These are phyloP conservation scores for Motacilla alba DNA, from an alignment of 2,113 vertebrate genomes.

Conservation along the genomic window DNA sequence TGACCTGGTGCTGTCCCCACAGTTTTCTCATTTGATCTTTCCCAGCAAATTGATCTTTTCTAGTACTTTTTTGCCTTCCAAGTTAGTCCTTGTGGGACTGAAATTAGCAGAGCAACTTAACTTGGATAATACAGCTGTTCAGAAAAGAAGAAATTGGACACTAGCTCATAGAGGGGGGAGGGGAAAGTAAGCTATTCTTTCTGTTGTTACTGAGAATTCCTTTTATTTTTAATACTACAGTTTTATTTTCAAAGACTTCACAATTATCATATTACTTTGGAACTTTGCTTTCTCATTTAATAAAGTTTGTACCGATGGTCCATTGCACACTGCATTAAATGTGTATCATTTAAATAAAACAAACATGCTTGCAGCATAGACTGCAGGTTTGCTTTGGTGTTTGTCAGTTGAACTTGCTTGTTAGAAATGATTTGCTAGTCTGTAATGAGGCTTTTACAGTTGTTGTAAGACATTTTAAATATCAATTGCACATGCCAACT, in stretches of 20 bases:
- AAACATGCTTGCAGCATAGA: background rate
- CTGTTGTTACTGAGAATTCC: conserved; percentile 43
- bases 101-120: conserved; percentile 82
- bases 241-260: conserved; percentile 31
- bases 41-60: conserved; percentile 83
- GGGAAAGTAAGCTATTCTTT: conserved; percentile 58
- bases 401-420: conserved; percentile 64
- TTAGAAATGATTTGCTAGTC: conserved; percentile 73
- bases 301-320: conserved; percentile 5
- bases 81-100: conserved; percentile 79
- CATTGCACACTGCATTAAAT: conserved; percentile 34
- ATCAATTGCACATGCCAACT: conserved; percentile 69
- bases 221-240: background rate
- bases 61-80: conserved; percentile 77
- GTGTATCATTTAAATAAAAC: conserved; percentile 26
- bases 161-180: conserved; percentile 54
- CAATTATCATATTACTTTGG: background rate
- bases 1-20: conserved; percentile 87
- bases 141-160: conserved; percentile 77
- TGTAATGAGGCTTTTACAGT: conserved; percentile 71
- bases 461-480: conserved; percentile 70
- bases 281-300: background rate
- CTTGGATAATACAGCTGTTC: conserved; percentile 82
- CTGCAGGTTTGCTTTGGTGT: conserved; percentile 51
- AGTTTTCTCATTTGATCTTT: conserved; percentile 87